phyloP scores from a whole-genome alignment of 2,888 invertebrate genomes.

The Hydroisotoma schaefferi region DNA sequence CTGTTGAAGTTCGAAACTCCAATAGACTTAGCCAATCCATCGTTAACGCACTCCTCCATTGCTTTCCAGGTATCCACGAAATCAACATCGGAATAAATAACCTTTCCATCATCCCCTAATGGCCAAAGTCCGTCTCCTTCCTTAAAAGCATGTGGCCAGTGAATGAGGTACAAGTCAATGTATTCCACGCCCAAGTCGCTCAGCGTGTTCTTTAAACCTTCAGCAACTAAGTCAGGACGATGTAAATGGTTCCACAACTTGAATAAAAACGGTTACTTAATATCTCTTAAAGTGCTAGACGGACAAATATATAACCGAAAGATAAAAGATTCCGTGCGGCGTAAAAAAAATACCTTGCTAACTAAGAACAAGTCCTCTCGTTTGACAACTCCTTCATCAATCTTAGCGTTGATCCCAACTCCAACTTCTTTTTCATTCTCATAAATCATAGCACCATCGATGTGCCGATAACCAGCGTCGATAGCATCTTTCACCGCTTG shows the following conservation, averaged over 20 bases:
- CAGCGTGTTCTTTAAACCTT: conserved; percentile 65
- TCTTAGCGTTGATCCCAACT: conserved; percentile 61
- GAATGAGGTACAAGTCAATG: conserved; percentile 78
- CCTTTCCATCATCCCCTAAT: conserved; percentile 60
- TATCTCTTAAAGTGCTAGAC: neutral
- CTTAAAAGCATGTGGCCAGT: conserved; percentile 85
- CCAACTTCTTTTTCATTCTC: conserved; percentile 70
- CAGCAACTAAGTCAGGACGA: conserved; percentile 68
- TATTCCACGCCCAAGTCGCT: conserved; percentile 71
- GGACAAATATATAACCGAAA: neutral
- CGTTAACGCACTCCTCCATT: conserved; percentile 67
- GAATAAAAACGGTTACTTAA: neutral
- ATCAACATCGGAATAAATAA: conserved; percentile 64
- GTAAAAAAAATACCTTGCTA: conserved; percentile 52
- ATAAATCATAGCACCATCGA: conserved; percentile 73
- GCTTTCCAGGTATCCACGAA: conserved; percentile 71
- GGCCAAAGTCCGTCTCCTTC: conserved; percentile 52
- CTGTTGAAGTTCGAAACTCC: conserved; percentile 81
- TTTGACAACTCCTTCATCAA: conserved; percentile 63
- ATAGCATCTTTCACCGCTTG: conserved; percentile 71
- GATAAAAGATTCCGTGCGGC: neutral
- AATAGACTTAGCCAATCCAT: conserved; percentile 67
- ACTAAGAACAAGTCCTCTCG: conserved; percentile 65
- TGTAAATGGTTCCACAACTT: conserved; percentile 88
- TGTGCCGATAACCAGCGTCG: conserved; percentile 72